phyloP scores from a whole-genome alignment of 2,888 invertebrate genomes.

The Norana najaformis region DNA sequence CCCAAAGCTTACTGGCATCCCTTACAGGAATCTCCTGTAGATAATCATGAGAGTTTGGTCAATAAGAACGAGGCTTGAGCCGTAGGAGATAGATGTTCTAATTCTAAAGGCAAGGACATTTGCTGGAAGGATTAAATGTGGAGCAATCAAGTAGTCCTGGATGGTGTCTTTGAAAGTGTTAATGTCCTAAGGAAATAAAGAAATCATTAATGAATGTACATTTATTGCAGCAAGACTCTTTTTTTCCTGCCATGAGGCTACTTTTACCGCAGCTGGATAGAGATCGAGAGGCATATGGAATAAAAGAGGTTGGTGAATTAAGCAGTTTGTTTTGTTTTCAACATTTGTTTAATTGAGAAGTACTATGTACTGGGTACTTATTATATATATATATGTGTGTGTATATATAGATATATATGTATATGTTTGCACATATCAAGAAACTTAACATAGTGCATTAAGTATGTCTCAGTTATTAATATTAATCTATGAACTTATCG shows the following conservation, averaged over 20 bases:
- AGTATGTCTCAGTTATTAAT: too few relatives aligned
- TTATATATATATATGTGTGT: too few relatives aligned
- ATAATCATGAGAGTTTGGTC: too few relatives aligned
- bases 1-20: background rate
- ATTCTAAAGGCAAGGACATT: too few relatives aligned
- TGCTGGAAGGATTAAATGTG: background rate
- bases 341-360: background rate
- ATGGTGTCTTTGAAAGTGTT: background rate
- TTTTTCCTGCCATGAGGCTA: conserved; percentile 77
- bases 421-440: too few relatives aligned
- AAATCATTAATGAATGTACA: conserved; percentile 18
- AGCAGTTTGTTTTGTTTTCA: background rate
- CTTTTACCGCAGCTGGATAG: conserved; percentile 79
- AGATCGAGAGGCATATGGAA: conserved; percentile 78
- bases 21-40: background rate
- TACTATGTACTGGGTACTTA: too few relatives aligned
- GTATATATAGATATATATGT: too few relatives aligned
- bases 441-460: too few relatives aligned
- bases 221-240: conserved; percentile 59
- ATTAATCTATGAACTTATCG: too few relatives aligned
- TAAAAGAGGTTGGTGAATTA: conserved; percentile 70
- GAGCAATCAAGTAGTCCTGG: background rate
- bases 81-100: too few relatives aligned
- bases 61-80: too few relatives aligned
- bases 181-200: background rate